Base-by-base conservation (phyloP, 2,888 invertebrate genomes). In the Eubasilissa splendida region DNA sequence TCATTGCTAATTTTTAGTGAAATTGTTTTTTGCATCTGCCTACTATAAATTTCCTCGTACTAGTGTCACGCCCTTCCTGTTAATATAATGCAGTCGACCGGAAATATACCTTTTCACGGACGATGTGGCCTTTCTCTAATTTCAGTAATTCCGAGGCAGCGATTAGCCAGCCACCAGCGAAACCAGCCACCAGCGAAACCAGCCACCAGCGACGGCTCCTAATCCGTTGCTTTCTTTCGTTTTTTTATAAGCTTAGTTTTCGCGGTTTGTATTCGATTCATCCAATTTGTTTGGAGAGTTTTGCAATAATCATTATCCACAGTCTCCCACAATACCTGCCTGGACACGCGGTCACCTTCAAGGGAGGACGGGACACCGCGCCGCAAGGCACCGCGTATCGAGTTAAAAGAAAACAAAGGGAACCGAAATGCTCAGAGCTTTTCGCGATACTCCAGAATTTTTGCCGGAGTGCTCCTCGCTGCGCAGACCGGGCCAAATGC, bases 401-500 rank as follows among this genome's bases (percentile, higher is more conserved):
- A 52, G 5, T 42, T 52, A n/a, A 31, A 3, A 14, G 50, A 11
- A 22, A 3, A 12, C 33, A 68, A 50, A 14, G 50, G 12, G 50
- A 2, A 68, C 3, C 14, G 14, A 68, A 50, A 50, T 3, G 50
- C 11, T 8, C 53, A 71, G 56, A 42, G 4, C 31, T 65, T 76
- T 76, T 70, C 58, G 56, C 52, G 14, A 59, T n/a, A 5, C 10
- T n/a, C 14, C 77, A 22, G 12, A 10, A 70, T 77, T 66, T 77
- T 70, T 76, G 42, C 59, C 54, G 14, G 60, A 31, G 10, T 11
- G 14, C 59, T 88, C 90, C 89, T 88, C 87, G 88, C 89, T 89
- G 53, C 52, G 65, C 56, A 77, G 77, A 66, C 71, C 80, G 87
- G 90, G 89, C 90, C 90, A 90, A 90, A 90, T 88, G 87, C 89